Evolutionary conservation across 2,113 vertebrate species (phyloP).

Genomic region (Carassius carassius): DNA sequence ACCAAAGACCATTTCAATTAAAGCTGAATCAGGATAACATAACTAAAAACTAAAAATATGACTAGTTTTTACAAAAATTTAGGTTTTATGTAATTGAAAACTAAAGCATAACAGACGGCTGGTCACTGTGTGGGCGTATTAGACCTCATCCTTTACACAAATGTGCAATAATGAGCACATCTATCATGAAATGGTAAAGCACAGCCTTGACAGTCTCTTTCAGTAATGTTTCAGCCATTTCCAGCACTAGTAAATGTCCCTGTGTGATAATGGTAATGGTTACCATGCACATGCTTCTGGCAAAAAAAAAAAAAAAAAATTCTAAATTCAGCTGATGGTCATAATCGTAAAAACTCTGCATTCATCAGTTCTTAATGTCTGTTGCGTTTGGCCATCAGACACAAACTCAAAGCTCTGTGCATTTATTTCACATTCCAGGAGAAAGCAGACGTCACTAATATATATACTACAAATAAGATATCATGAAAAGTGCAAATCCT

Average conservation of each 20-base stretch:
- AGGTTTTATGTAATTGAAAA: background rate
- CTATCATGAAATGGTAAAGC: constrained; percentile 60
- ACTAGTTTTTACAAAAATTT: background rate
- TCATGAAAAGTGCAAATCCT: background rate
- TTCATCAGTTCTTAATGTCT: constrained; percentile 51
- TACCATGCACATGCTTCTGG: constrained; percentile 34
- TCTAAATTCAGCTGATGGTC: constrained; percentile 35
- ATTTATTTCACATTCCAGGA: background rate
- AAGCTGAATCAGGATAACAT: background rate
- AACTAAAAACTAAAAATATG: background rate
- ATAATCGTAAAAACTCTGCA: constrained; percentile 45
- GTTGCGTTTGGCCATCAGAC: constrained; percentile 37
- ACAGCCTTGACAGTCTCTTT: background rate
- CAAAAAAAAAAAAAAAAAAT: background rate
- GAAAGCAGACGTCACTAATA: background rate
- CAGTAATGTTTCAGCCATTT: constrained; percentile 8
- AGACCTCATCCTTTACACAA: constrained; percentile 64
- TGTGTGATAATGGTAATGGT: constrained; percentile 33
- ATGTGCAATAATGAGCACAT: constrained; percentile 66
- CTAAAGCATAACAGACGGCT: constrained; percentile 24
- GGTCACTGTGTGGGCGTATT: constrained; percentile 64
- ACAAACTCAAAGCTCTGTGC: constrained; percentile 9
- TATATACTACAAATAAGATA: background rate
- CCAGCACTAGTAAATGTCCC: constrained; percentile 3
- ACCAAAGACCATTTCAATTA: background rate